Conservation (phyloP, 2,113 vertebrate genomes). For the Amphiprion ocellaris region DNA sequence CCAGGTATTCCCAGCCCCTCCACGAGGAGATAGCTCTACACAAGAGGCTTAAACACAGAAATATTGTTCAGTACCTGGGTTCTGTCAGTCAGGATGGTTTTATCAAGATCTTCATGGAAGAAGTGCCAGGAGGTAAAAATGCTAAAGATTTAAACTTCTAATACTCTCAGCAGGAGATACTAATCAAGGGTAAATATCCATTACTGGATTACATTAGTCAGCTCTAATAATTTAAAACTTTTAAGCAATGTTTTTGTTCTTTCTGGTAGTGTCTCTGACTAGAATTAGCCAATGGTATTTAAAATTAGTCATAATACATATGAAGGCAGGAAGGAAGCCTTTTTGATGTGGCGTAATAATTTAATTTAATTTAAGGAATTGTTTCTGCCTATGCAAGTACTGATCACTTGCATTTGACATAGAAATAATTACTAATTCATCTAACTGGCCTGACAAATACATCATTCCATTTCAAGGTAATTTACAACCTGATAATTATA, state of each 20-base stretch:
- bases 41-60: conserved; percentile 91
- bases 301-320: not conserved
- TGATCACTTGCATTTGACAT: not conserved
- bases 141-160: not conserved
- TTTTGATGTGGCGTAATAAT: not conserved
- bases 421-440: not conserved
- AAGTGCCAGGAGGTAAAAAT: conserved; percentile 92
- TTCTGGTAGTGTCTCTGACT: too few relatives aligned
- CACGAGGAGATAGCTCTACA: conserved; percentile 95
- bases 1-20: conserved; percentile 92
- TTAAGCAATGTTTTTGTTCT: too few relatives aligned
- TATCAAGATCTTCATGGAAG: conserved; percentile 98
- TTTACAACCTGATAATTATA: not conserved
- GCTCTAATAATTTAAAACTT: too few relatives aligned
- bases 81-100: conserved; percentile 91
- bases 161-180: not conserved
- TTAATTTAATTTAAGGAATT: not conserved
- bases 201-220: too few relatives aligned
- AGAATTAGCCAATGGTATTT: not conserved
- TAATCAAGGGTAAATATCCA: not conserved
- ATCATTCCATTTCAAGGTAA: not conserved
- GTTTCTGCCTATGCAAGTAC: not conserved
- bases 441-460: not conserved
- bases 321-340: not conserved
- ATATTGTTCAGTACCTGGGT: conserved; percentile 94